Evolutionary conservation across 2,113 vertebrate species (phyloP).

Genomic region (Sander lucioperca): DNA sequence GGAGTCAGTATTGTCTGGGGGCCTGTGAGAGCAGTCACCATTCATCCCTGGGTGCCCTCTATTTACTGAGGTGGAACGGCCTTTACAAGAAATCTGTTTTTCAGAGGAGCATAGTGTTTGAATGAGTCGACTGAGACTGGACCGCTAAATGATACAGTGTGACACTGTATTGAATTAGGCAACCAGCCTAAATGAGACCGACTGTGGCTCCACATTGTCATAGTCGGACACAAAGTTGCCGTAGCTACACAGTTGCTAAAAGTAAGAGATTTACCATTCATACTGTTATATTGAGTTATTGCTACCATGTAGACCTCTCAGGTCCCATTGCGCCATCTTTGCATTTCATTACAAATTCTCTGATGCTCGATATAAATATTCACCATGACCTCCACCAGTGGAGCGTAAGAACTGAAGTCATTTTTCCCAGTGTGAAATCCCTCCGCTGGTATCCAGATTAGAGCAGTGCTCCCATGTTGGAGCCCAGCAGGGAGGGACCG

Average conservation of each 20-base stretch:
- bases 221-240: neutral
- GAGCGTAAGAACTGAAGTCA: slow-evolving; percentile 43
- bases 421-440: slow-evolving; percentile 59
- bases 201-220: slow-evolving; percentile 34
- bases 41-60: slow-evolving; percentile 76
- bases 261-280: neutral
- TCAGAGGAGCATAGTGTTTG: slow-evolving; percentile 49
- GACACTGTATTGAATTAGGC: slow-evolving; percentile 48
- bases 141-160: slow-evolving; percentile 65
- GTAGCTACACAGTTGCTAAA: slow-evolving; percentile 16
- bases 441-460: slow-evolving; percentile 71
- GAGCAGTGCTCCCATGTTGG: slow-evolving; percentile 46
- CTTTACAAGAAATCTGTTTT: slow-evolving; percentile 76
- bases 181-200: slow-evolving; percentile 40
- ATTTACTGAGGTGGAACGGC: slow-evolving; percentile 78
- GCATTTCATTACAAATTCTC: slow-evolving; percentile 24
- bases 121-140: slow-evolving; percentile 55
- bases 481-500: slow-evolving; percentile 62
- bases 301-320: neutral
- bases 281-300: neutral
- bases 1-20: slow-evolving; percentile 81
- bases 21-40: slow-evolving; percentile 71
- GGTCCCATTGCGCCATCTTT: slow-evolving; percentile 11
- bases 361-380: slow-evolving; percentile 33
- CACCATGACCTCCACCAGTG: slow-evolving; percentile 36